Base-by-base conservation (phyloP, 2,888 invertebrate genomes). In the Mystacides longicornis region DNA sequence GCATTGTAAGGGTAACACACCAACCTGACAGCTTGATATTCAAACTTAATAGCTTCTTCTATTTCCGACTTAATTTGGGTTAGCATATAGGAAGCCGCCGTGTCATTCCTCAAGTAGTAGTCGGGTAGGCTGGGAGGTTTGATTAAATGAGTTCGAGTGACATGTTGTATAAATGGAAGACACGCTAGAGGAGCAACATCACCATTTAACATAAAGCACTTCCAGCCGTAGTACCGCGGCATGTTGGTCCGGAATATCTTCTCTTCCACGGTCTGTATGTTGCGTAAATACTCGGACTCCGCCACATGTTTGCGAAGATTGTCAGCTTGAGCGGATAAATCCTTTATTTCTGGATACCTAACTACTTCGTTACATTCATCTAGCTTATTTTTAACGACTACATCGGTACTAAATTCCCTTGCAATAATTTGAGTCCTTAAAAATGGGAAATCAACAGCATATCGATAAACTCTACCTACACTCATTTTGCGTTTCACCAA, bases 181-280 rank as follows among this genome's bases (percentile, higher is more conserved):
- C 81, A 79, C 69, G 88, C 82, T 64, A 89, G 91, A 0, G 83
- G 84, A 21, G 78, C 62, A 14, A 62, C 62, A 49, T 79, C 71
- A 66, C 89, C 89, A 2, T 72, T 68, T 2, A 91, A 67, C 64
- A 81, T 70, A 1, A 83, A 69, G 55, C 81, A 79, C 64, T 79
- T 80, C 75, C 83, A 91, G 1, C 93, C 92, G 68, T 88, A 93
- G 68, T 86, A 91, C 49, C 80, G 79, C 0, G 88, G 89, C 82
- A 91, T 85, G 68, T 92, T 92, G 21, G 92, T 65, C 63, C 87
- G 88, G 51, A 90, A 82, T 64, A 89, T 78, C 67, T 93, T 93
- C 68, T 91, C 90, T 72, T 93, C 93, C 0, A 91, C 80, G 0
- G 89, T 90, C 55, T 81, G 77, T 11, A 87, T 64, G 1, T 75